These are phyloP conservation scores for Iguana delicatissima DNA, from an alignment of 2,797 vertebrate species.

Conservation along the genomic window DNA sequence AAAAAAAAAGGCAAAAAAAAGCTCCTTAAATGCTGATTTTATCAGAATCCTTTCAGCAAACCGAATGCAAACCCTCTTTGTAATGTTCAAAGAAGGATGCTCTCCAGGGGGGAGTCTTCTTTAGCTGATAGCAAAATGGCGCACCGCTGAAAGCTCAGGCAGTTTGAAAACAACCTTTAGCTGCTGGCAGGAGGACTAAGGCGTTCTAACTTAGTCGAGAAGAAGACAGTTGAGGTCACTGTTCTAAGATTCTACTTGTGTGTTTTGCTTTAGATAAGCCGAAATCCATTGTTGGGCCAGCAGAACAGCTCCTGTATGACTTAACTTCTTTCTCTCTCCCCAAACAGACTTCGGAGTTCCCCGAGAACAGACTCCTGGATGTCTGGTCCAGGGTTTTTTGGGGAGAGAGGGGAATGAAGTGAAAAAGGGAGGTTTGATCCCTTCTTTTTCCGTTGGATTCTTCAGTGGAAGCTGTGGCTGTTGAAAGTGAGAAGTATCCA, in stretches of 20 bases:
- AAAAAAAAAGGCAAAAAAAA: background rate
- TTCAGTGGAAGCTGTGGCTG: no score
- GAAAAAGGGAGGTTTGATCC: no score
- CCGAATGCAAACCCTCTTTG: background rate
- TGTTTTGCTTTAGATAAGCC: background rate
- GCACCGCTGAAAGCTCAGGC: background rate
- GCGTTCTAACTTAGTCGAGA: background rate
- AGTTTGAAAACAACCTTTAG: background rate
- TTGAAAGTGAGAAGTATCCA: no score
- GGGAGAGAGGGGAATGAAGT: no score
- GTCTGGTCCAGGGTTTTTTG: no score
- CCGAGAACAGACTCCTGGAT: no score
- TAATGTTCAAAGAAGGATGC: background rate
- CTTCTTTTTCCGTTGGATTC: no score
- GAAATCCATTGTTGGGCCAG: no score
- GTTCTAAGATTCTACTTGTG: no score
- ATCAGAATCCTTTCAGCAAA: background rate
- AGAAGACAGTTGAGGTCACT: background rate
- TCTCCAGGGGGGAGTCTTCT: background rate
- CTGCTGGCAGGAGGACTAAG: background rate
- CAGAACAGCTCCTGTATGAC: no score
- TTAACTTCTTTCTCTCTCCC: no score
- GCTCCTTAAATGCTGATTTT: conserved; percentile 4
- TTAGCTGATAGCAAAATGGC: background rate
- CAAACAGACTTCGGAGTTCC: no score